These are phyloP conservation scores for Cotesia glomerata DNA, from an alignment of 1,140 invertebrate species.

Conservation along the genomic window DNA sequence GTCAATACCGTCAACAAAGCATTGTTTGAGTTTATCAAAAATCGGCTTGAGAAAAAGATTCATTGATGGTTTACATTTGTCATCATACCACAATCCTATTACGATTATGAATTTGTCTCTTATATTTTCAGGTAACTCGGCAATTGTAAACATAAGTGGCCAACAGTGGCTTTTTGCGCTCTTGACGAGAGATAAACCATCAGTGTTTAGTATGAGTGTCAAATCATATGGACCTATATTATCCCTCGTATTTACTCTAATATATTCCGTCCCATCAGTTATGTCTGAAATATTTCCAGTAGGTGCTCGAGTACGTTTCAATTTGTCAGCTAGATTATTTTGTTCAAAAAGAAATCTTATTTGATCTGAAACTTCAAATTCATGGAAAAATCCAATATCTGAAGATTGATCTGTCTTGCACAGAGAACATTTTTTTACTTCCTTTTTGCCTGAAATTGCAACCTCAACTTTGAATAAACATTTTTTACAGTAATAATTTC, in stretches of 20 bases:
- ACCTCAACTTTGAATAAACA: slow-evolving; percentile 21
- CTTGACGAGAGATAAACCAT: slow-evolving; percentile 32
- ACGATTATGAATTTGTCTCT: slow-evolving; percentile 21
- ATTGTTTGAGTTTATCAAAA: slow-evolving; percentile 18
- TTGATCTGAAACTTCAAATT: slow-evolving; percentile 30
- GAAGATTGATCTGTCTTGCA: slow-evolving; percentile 8
- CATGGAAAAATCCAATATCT: slow-evolving; percentile 21
- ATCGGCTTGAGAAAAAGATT: slow-evolving; percentile 31
- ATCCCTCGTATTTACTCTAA: slow-evolving; percentile 27
- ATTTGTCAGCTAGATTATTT: slow-evolving; percentile 29
- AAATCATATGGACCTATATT: slow-evolving; percentile 26
- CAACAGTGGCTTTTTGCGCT: slow-evolving; percentile 30
- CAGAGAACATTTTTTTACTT: slow-evolving; percentile 3
- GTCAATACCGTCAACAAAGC: slow-evolving; percentile 15
- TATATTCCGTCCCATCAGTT: slow-evolving; percentile 31
- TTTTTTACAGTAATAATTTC: slow-evolving; percentile 34
- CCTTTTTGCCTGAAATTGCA: background rate
- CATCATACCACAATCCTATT: slow-evolving; percentile 30
- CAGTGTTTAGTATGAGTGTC: slow-evolving; percentile 33
- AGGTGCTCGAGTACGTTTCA: background rate
- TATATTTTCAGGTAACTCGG: slow-evolving; percentile 29
- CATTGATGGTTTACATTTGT: slow-evolving; percentile 25
- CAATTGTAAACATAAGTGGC: slow-evolving; percentile 31
- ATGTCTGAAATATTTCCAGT: slow-evolving; percentile 26
- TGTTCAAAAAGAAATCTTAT: slow-evolving; percentile 34